phyloP scores from a whole-genome alignment of 2,888 invertebrate genomes.

The Lithophane socia region DNA sequence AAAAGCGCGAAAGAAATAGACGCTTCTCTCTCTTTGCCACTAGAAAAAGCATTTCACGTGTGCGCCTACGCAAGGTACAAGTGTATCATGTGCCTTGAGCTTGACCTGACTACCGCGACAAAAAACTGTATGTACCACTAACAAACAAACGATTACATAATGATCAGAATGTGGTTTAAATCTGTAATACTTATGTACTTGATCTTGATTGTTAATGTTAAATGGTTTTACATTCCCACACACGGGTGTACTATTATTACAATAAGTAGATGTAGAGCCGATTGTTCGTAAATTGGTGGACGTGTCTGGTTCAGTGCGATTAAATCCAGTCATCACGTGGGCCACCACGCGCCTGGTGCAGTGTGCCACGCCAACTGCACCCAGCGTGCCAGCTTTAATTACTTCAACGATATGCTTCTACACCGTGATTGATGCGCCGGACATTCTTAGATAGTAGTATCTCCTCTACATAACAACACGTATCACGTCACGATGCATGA shows the following conservation, averaged over 20 bases:
- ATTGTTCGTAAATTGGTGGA: conserved; percentile 49
- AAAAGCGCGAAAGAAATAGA: conserved; percentile 27
- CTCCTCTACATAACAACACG: conserved; percentile 28
- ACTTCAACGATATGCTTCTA: conserved; percentile 66
- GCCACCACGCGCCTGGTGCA: conserved; percentile 66
- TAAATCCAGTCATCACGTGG: conserved; percentile 71
- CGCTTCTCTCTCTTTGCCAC: conserved; percentile 20
- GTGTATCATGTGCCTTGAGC: conserved; percentile 76
- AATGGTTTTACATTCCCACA: conserved; percentile 54
- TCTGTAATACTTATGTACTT: conserved; percentile 55
- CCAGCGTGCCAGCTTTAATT: conserved; percentile 72
- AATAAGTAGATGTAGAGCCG: conserved; percentile 44
- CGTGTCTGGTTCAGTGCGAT: conserved; percentile 47
- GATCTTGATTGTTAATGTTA: conserved; percentile 55
- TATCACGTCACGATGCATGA: conserved; percentile 23
- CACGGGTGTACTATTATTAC: conserved; percentile 41
- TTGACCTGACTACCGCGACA: conserved; percentile 75
- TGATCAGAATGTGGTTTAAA: conserved; percentile 66
- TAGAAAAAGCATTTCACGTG: conserved; percentile 30
- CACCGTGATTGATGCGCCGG: conserved; percentile 56
- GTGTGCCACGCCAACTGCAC: conserved; percentile 70
- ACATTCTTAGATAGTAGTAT: conserved; percentile 54
- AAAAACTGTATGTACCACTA: conserved; percentile 65
- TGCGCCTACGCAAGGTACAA: conserved; percentile 38
- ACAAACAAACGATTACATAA: conserved; percentile 76